Conservation (phyloP, 2,888 invertebrate genomes). For the Orchesellides sinensis region DNA sequence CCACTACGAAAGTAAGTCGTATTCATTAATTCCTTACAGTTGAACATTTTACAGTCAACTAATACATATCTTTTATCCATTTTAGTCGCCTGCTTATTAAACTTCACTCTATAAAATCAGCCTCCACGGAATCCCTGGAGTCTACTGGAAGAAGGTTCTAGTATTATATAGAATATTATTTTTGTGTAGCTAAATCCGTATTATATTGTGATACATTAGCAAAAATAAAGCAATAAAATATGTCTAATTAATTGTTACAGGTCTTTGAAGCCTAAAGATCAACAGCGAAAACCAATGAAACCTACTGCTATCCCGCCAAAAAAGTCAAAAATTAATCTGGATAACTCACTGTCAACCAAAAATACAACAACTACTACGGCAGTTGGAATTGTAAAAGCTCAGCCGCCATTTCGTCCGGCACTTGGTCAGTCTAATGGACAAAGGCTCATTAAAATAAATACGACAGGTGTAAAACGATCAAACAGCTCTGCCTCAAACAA, state of each 20-base stretch:
- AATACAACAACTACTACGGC: neutral
- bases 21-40: neutral
- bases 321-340: too few relatives aligned
- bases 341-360: too few relatives aligned
- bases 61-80: neutral
- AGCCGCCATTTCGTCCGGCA: slow-evolving; percentile 34
- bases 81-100: slow-evolving; percentile 38
- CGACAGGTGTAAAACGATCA: slow-evolving; percentile 24
- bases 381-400: slow-evolving; percentile 12
- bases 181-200: too few relatives aligned
- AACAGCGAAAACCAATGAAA: too few relatives aligned
- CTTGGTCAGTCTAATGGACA: slow-evolving; percentile 5
- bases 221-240: too few relatives aligned
- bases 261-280: too few relatives aligned
- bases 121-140: slow-evolving; percentile 53
- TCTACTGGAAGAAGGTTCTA: slow-evolving; percentile 54
- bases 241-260: too few relatives aligned
- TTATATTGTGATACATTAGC: too few relatives aligned
- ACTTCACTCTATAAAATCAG: slow-evolving; percentile 42
- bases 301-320: too few relatives aligned
- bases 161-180: too few relatives aligned
- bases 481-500: slow-evolving; percentile 36
- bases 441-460: slow-evolving; percentile 27
- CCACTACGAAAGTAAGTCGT: slow-evolving; percentile 36
- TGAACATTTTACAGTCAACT: neutral